These are phyloP conservation scores for Caenorhabditis becei DNA, from an alignment of 2,888 invertebrate species.

Conservation along the genomic window DNA sequence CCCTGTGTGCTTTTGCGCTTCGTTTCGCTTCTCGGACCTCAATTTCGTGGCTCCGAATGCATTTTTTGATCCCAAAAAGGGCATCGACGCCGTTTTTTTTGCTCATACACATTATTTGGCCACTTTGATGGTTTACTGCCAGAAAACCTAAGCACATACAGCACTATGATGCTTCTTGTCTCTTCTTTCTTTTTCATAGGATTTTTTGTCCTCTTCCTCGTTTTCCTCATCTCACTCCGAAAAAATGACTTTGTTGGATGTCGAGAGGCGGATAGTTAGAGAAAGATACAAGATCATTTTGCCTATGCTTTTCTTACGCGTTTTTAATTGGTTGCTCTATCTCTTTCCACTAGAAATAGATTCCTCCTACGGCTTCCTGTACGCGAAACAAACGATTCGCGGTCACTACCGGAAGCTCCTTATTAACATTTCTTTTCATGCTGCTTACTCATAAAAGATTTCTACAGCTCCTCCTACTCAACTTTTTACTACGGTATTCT, in stretches of 20 bases:
- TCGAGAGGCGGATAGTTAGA: neutral
- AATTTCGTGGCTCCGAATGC: constrained; percentile 17
- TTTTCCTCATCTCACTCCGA: neutral
- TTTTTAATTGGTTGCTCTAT: constrained; percentile 53
- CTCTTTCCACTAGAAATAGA: constrained; percentile 25
- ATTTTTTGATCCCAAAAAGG: constrained; percentile 30
- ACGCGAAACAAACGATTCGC: constrained; percentile 46
- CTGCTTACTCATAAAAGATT: constrained; percentile 34
- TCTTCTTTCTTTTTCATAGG: neutral
- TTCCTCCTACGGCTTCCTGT: constrained; percentile 55
- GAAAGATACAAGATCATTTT: constrained; percentile 21
- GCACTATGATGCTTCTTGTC: neutral
- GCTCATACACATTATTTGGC: neutral
- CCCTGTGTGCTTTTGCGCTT: neutral
- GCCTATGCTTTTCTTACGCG: constrained; percentile 22
- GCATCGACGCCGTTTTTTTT: constrained; percentile 11
- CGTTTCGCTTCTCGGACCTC: constrained; percentile 9
- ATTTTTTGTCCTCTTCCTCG: neutral
- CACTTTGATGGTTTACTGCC: constrained; percentile 6
- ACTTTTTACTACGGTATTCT: constrained; percentile 33
- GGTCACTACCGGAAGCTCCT: constrained; percentile 34
- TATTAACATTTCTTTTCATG: constrained; percentile 53
- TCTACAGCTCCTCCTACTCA: constrained; percentile 22
- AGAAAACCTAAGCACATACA: constrained; percentile 4
- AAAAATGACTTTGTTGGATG: constrained; percentile 15